Evolutionary conservation across 2,888 invertebrate genomes (phyloP).

Genomic region (Laspeyria flexula): DNA sequence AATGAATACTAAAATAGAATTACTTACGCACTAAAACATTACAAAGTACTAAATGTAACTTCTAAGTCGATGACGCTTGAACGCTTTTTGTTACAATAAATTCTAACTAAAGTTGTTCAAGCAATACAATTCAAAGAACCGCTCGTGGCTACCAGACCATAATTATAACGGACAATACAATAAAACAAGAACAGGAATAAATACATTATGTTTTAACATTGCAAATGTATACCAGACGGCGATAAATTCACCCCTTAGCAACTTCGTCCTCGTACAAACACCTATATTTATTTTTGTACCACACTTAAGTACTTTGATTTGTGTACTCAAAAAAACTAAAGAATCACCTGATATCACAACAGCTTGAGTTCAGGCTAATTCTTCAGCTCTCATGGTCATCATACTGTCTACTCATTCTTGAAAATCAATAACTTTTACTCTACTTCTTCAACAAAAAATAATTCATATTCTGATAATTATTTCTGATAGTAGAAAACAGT

Average conservation of each 20-base stretch:
- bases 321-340: too few relatives aligned
- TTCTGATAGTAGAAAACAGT: background rate
- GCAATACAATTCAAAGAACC: background rate
- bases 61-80: background rate
- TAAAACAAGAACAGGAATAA: constrained; percentile 1
- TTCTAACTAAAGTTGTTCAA: too few relatives aligned
- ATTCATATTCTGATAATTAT: too few relatives aligned
- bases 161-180: background rate
- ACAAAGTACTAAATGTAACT: background rate
- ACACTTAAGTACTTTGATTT: background rate
- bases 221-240: constrained; percentile 2
- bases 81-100: background rate
- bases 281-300: background rate
- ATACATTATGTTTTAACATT: constrained; percentile 4
- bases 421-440: background rate
- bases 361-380: too few relatives aligned
- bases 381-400: too few relatives aligned
- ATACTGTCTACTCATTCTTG: too few relatives aligned
- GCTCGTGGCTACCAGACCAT: background rate
- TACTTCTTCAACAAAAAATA: background rate
- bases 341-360: too few relatives aligned
- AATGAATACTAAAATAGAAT: too few relatives aligned
- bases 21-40: too few relatives aligned
- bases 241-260: constrained; percentile 3
- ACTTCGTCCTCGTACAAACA: background rate